Percentiles rank a stretch among this genome's conserved stretches.
Conservation (phyloP, 2,113 vertebrate species). For the Butorides virescens region DNA sequence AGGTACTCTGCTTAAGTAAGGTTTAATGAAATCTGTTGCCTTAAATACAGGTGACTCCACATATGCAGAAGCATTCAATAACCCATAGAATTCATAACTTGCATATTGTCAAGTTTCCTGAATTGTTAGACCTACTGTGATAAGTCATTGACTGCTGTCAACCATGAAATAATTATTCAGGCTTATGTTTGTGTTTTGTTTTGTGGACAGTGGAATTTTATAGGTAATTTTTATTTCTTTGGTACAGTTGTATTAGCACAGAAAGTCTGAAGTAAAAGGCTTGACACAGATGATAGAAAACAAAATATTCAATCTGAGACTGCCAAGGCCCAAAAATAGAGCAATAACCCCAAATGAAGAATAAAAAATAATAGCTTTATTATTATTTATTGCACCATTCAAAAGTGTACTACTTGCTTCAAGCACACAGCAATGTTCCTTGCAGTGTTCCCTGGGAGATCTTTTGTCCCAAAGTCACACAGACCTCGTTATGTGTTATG, state of each 20-base stretch:
- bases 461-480: neutral
- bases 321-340: neutral
- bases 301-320: neutral
- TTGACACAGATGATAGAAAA: neutral
- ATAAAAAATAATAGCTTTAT: constrained; percentile 12
- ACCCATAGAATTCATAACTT: neutral
- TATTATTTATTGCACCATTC: constrained; percentile 26
- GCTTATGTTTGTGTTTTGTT: neutral
- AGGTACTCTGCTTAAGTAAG: neutral
- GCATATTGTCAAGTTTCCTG: neutral
- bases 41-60: neutral
- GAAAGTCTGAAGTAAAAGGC: neutral
- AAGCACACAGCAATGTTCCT: neutral
- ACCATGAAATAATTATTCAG: neutral
- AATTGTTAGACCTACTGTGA: neutral
- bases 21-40: neutral
- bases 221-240: neutral
- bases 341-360: neutral
- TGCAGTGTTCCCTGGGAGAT: neutral
- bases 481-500: neutral
- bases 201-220: neutral
- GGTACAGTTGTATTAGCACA: neutral
- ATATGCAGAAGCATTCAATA: neutral
- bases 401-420: neutral
- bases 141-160: neutral